Evolutionary conservation across 2,888 invertebrate genomes (phyloP).

Genomic region (Tridacna gigas): DNA sequence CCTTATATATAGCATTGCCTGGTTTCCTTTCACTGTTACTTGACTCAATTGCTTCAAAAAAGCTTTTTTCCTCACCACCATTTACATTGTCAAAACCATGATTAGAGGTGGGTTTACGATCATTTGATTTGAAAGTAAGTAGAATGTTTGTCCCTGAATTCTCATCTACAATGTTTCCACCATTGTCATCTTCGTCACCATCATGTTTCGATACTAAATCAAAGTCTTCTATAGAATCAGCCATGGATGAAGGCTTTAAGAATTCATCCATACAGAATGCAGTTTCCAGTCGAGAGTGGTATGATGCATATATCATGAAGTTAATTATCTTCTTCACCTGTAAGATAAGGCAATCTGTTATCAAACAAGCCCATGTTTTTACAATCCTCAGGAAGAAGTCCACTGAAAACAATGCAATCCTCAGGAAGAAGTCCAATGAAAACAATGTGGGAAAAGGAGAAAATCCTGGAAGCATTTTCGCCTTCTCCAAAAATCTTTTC

Average conservation of each 20-base stretch:
- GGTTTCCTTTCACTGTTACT: not conserved
- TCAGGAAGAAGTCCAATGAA: not conserved
- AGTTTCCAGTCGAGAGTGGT: slow-evolving; percentile 96
- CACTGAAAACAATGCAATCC: not conserved
- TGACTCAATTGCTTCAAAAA: not conserved
- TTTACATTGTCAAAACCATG: not conserved
- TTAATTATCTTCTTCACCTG: slow-evolving; percentile 92
- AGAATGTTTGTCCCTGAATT: not conserved
- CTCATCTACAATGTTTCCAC: slow-evolving; percentile 22
- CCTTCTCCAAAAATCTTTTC: not conserved
- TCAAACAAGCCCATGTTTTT: too few relatives aligned
- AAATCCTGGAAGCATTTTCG: not conserved
- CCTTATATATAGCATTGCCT: too few relatives aligned
- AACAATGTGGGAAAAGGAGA: not conserved
- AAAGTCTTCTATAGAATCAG: slow-evolving; percentile 3
- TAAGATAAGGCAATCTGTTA: not conserved
- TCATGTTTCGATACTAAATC: slow-evolving; percentile 11
- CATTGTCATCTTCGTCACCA: not conserved
- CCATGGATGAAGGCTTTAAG: slow-evolving; percentile 88
- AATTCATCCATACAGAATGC: slow-evolving; percentile 95
- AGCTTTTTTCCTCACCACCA: slow-evolving; percentile 1
- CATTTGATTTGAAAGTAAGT: not conserved
- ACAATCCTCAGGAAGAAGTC: not conserved
- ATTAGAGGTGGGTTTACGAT: not conserved
- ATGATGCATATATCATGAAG: slow-evolving; percentile 92